Percentiles rank a stretch among this genome's conserved stretches.
Conservation (phyloP, 2,888 invertebrate species). For the Myopa testacea region DNA sequence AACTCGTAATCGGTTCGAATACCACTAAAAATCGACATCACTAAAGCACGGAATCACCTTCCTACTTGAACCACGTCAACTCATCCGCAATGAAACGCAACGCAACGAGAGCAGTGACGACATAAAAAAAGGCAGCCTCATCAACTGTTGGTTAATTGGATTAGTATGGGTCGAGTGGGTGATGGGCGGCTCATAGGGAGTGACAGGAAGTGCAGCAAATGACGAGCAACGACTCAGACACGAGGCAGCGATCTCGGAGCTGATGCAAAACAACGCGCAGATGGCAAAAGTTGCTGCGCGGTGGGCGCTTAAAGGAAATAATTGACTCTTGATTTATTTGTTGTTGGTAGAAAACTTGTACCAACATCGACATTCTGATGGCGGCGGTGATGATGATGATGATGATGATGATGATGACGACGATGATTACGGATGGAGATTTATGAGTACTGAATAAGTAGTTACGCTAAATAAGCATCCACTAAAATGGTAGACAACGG, state of each 20-base stretch:
- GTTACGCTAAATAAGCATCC: neutral
- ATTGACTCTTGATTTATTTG: too few species aligned
- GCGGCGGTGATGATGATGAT: neutral
- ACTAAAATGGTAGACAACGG: neutral
- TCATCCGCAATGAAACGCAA: too few species aligned
- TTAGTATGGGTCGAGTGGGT: slow-evolving; percentile 35
- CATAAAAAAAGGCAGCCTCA: slow-evolving; percentile 27
- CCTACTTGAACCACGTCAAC: too few species aligned
- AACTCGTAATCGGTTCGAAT: too few species aligned
- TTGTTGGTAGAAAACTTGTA: too few species aligned
- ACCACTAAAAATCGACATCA: neutral
- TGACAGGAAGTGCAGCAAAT: neutral
- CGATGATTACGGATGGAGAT: slow-evolving; percentile 7
- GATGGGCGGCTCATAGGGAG: neutral
- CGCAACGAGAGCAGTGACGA: neutral
- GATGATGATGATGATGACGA: neutral
- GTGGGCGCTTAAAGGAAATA: too few species aligned
- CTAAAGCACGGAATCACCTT: neutral
- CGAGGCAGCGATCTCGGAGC: too few species aligned
- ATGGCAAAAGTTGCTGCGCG: too few species aligned
- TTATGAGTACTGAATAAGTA: neutral
- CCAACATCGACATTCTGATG: too few species aligned
- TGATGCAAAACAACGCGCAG: too few species aligned
- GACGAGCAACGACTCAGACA: neutral
- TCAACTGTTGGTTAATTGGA: slow-evolving; percentile 43